Evolutionary conservation across 1,140 invertebrate species (phyloP), one percentile per base, ranked within the genome.

Genomic region (Drosophila varians): DNA sequence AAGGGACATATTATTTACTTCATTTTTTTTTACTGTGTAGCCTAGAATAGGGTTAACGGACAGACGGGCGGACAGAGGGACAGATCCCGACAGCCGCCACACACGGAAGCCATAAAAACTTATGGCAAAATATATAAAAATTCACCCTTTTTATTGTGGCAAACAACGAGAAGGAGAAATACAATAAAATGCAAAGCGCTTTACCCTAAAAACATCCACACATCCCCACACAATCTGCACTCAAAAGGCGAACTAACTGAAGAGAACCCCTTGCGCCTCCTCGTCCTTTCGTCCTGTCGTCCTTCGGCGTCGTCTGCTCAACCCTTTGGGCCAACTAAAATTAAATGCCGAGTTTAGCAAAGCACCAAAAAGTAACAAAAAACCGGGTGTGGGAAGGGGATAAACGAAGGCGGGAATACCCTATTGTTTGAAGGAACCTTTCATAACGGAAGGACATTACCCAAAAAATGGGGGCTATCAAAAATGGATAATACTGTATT

Each of bases 31-130:
- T 7, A 19, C 48, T 25, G 18, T 64, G 60, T 64, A 40, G 14
- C 31, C 23, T 14, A 34, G 36, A 19, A 28, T 23, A 72, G 47
- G 26, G 51, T 34, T 53, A 56, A 52, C 19, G 51, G 14, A 55
- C 49, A 49, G 36, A 38, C 48, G 53, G 55, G 42, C 11, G 34
- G 45, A 48, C 43, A 26, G 9, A 28, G 26, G 60, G 43, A 51
- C 46, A 48, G 36, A 28, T 45, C 55, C 74, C 83, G 55, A 84
- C 75, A 80, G 79, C 70, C 79, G 79, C 65, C 82, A 82, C 83
- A 87, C 82, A 87, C 82, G 82, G 82, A 87, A 86, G 82, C 82
- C 82, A 86, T 86, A 86, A 86, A 86, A 86, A 87, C 82, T 87
- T 86, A 86, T 86, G 82, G 74, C 74, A 70, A 75, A 86, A 83